Conservation (phyloP, 2,113 vertebrate genomes). For the Platanista minor region DNA sequence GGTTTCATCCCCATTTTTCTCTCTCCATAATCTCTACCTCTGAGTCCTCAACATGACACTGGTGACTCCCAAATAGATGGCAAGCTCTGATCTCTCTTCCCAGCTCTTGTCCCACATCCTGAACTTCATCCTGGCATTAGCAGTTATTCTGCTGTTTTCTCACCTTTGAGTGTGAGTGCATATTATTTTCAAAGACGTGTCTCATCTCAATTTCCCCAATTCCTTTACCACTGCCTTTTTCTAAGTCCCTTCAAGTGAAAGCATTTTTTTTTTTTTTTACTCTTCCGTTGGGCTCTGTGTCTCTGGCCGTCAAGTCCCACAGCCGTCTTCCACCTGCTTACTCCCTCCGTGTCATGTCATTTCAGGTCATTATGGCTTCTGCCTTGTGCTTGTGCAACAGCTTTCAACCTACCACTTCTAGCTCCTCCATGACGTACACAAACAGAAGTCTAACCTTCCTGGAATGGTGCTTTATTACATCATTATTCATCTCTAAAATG, state of each 20-base stretch:
- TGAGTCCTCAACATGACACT: rapidly evolving
- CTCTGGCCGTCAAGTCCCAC: too few relatives aligned
- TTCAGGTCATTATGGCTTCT: background rate
- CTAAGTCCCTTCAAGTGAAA: background rate
- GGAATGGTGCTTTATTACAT: background rate
- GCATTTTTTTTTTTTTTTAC: background rate
- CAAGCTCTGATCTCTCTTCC: background rate
- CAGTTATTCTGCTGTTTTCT: background rate
- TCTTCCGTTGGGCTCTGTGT: background rate
- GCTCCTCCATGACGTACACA: rapidly evolving
- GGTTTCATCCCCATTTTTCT: background rate
- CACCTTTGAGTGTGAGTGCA: rapidly evolving
- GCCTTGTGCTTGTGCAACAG: too few relatives aligned
- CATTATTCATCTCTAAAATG: background rate
- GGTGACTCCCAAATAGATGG: rapidly evolving
- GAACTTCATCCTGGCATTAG: background rate
- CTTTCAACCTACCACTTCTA: background rate
- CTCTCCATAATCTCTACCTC: rapidly evolving
- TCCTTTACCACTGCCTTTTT: background rate
- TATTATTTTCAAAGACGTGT: background rate
- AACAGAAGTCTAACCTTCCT: too few relatives aligned
- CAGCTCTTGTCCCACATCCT: too few relatives aligned
- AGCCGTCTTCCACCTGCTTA: rapidly evolving
- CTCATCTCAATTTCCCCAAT: background rate
- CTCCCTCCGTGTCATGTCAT: background rate